Conservation (phyloP, 2,113 vertebrate genomes). For the Synodontis membranacea region DNA sequence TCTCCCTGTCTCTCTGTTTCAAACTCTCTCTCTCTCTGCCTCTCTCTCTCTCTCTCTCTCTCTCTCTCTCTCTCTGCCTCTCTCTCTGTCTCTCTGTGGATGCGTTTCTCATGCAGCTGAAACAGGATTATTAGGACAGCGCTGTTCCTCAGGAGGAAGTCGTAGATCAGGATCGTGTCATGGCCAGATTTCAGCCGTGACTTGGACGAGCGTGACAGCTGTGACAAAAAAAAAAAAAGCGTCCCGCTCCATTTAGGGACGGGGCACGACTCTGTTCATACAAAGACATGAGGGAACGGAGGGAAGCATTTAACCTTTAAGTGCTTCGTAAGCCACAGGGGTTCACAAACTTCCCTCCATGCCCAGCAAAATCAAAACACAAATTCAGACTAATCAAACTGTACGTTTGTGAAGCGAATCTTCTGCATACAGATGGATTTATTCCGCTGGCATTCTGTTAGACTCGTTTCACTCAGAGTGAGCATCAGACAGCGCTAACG, state of each 20-base stretch:
- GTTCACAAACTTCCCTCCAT: neutral
- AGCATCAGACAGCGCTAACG: neutral
- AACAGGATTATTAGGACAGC: conserved; percentile 54
- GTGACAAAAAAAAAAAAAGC: conserved; percentile 17
- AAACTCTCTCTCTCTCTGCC: too few species aligned
- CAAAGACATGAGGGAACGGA: neutral
- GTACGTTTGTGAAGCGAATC: neutral
- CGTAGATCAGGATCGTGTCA: conserved; percentile 62
- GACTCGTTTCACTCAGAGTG: neutral
- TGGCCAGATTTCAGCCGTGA: conserved; percentile 37
- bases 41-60: conserved; percentile 10
- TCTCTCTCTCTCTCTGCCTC: neutral
- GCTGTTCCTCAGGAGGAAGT: conserved; percentile 61
- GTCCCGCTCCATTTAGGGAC: neutral
- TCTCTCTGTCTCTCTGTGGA: conserved; percentile 39
- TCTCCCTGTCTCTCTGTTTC: neutral
- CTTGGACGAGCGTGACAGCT: conserved; percentile 34
- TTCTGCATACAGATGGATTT: neutral
- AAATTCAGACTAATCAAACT: neutral
- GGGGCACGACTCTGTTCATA: neutral
- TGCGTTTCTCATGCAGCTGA: conserved; percentile 53
- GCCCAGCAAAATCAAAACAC: neutral
- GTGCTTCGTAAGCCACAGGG: neutral
- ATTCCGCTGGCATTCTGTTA: neutral
- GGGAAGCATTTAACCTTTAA: neutral